Evolutionary conservation across 2,797 vertebrate species (phyloP).

Genomic region (Dipus sagitta): DNA sequence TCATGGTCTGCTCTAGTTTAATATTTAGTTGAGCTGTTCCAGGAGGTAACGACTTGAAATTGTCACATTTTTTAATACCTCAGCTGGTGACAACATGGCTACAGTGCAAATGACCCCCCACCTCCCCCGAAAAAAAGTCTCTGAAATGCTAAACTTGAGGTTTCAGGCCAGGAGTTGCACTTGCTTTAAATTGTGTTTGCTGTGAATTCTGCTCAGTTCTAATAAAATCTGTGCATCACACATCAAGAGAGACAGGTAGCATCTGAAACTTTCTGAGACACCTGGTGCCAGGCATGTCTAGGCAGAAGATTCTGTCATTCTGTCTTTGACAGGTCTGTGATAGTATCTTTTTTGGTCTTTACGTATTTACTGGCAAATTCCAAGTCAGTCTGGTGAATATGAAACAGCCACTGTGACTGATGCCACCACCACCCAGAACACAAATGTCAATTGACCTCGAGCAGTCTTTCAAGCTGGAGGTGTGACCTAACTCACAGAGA

Average conservation of each 20-base stretch:
- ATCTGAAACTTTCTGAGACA: slow-evolving; percentile 64
- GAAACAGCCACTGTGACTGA: background rate
- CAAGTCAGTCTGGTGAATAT: slow-evolving; percentile 23
- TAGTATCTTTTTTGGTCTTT: slow-evolving; percentile 57
- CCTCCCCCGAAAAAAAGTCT: background rate
- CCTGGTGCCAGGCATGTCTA: slow-evolving; percentile 56
- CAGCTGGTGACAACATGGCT: background rate
- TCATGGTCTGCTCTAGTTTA: background rate
- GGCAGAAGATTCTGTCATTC: slow-evolving; percentile 39
- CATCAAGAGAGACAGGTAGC: slow-evolving; percentile 53
- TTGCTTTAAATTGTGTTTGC: slow-evolving; percentile 59
- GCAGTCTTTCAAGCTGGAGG: background rate
- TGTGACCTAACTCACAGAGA: background rate
- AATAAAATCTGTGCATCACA: slow-evolving; percentile 53
- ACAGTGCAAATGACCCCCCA: background rate
- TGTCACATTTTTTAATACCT: slow-evolving; percentile 51
- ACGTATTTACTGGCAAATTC: slow-evolving; percentile 72
- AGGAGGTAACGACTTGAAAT: slow-evolving; percentile 15
- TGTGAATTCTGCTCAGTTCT: slow-evolving; percentile 65
- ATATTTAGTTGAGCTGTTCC: slow-evolving; percentile 9
- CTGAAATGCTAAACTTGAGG: slow-evolving; percentile 6
- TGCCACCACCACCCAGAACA: background rate
- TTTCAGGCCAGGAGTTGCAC: slow-evolving; percentile 37
- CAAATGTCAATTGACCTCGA: background rate
- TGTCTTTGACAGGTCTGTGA: slow-evolving; percentile 59